A percentile compares a stretch with the other conserved stretches of the same genome.
Evolutionary conservation across 2,797 vertebrate genomes (phyloP).

Genomic region (Sebastes elongatus): DNA sequence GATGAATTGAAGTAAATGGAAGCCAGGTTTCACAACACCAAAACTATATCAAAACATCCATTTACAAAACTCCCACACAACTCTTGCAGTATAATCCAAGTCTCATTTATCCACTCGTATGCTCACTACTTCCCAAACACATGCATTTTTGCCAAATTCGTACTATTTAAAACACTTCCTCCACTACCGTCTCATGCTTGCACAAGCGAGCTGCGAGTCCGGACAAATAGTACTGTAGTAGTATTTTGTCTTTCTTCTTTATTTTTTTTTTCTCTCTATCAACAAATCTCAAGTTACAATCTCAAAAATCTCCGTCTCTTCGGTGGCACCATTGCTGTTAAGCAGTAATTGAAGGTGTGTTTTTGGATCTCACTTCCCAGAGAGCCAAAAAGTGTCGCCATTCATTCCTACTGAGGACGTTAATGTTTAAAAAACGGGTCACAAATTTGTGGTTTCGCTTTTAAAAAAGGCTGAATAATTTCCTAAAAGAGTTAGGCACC

Average conservation of each 20-base stretch:
- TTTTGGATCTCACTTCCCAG: background rate
- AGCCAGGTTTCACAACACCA: too few relatives aligned
- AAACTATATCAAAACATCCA: too few relatives aligned
- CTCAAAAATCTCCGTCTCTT: background rate
- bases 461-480: background rate
- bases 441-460: background rate
- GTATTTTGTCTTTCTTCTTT: background rate
- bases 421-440: background rate
- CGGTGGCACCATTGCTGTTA: background rate
- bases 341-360: background rate
- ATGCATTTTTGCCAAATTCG: too few relatives aligned
- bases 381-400: background rate
- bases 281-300: background rate
- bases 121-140: too few relatives aligned
- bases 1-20: too few relatives aligned
- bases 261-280: background rate
- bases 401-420: background rate
- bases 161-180: too few relatives aligned
- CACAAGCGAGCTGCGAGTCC: rapidly evolving
- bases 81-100: too few relatives aligned
- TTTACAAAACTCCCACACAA: too few relatives aligned
- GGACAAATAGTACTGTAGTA: too few relatives aligned
- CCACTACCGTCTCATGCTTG: too few relatives aligned
- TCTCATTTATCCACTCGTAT: too few relatives aligned
- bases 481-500: background rate